Evolutionary conservation across 2,797 vertebrate species (phyloP).

Genomic region (Buceros bicornis): DNA sequence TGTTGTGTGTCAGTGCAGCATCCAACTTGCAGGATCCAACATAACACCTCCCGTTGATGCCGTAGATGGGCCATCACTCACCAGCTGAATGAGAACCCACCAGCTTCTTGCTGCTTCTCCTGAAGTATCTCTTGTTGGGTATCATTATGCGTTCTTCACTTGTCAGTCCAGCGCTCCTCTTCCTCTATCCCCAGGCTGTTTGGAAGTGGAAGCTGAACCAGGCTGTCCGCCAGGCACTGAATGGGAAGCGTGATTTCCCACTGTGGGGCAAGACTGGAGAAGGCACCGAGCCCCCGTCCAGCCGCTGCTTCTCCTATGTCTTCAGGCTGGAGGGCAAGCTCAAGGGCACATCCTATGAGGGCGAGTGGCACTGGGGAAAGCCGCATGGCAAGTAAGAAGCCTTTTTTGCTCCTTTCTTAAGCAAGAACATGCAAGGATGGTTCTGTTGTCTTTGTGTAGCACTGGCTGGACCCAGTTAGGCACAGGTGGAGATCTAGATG

Average conservation of each 20-base stretch:
- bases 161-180: neutral
- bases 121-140: neutral
- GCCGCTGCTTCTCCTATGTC: conserved; percentile 59
- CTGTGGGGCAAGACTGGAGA: conserved; percentile 66
- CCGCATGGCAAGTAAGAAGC: conserved; percentile 82
- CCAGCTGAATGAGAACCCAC: neutral
- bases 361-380: conserved; percentile 78
- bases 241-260: conserved; percentile 73
- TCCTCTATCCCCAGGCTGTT: conserved; percentile 56
- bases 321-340: conserved; percentile 73
- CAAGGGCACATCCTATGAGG: conserved; percentile 75
- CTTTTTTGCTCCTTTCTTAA: neutral
- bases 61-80: neutral
- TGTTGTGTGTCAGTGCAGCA: neutral
- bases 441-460: neutral
- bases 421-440: neutral
- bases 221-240: conserved; percentile 78
- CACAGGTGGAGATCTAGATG: neutral
- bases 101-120: neutral
- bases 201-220: conserved; percentile 81
- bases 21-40: neutral
- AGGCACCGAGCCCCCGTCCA: neutral
- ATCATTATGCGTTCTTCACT: neutral
- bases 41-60: neutral
- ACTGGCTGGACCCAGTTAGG: neutral